Evolutionary conservation across 1,140 invertebrate genomes (phyloP).

Genomic region (Xylocopa sonorina): DNA sequence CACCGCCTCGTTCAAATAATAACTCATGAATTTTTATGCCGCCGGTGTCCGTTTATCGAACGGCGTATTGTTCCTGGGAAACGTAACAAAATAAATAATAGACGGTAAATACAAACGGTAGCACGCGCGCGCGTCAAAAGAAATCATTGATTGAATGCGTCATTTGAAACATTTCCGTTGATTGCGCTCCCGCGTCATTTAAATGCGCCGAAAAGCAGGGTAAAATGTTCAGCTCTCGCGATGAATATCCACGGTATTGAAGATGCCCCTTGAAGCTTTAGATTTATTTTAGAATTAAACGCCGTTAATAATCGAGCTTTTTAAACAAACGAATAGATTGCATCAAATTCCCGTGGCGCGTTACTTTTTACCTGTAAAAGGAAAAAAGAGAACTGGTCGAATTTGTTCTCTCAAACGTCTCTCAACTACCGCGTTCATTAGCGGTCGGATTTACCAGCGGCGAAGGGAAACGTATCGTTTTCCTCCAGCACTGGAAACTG

Average conservation of each 20-base stretch:
- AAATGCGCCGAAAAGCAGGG: slow-evolving; percentile 7
- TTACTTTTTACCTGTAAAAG: no score
- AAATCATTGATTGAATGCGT: slow-evolving; percentile 26
- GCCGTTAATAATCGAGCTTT: no score
- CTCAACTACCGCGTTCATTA: no score
- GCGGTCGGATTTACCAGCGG: no score
- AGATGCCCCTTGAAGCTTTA: slow-evolving; percentile 18
- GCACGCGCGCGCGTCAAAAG: slow-evolving; percentile 12
- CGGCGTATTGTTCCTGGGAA: neutral
- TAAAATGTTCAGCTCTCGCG: neutral
- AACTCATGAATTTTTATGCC: neutral
- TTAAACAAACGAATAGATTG: no score
- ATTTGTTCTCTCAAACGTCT: no score
- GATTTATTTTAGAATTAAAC: neutral
- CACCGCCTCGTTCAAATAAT: neutral
- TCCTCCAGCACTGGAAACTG: no score
- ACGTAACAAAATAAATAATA: slow-evolving; percentile 14
- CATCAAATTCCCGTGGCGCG: no score
- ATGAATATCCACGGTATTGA: neutral
- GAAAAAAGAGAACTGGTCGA: no score
- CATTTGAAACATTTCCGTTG: slow-evolving; percentile 18
- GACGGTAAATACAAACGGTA: neutral
- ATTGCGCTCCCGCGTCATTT: slow-evolving; percentile 18
- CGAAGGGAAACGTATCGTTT: no score
- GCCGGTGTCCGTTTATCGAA: no score